Conservation (phyloP, 2,888 invertebrate genomes). For the Chrysotoxum bicinctum region DNA sequence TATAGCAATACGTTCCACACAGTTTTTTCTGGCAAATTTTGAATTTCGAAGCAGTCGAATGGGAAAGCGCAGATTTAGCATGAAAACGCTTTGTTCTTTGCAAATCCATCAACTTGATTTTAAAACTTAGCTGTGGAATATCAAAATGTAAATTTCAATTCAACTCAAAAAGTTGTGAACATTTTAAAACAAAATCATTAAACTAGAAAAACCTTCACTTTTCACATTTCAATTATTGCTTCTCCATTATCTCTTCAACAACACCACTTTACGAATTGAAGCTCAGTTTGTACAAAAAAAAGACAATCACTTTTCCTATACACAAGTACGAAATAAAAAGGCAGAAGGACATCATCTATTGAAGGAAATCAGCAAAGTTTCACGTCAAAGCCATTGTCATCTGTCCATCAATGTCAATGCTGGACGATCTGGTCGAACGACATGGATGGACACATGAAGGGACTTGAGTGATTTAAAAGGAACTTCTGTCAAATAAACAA, state of each 20-base stretch:
- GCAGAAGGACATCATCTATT: conserved; percentile 30
- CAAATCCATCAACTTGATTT: no score
- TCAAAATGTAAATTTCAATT: no score
- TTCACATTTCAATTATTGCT: conserved; percentile 5
- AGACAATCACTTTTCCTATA: conserved; percentile 8
- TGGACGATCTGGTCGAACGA: conserved; percentile 60
- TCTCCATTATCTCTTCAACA: not conserved
- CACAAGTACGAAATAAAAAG: not conserved
- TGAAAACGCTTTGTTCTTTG: no score
- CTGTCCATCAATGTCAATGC: conserved; percentile 68
- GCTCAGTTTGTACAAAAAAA: not conserved
- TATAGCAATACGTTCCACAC: no score
- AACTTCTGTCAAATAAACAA: conserved; percentile 71
- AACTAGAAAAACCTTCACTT: not conserved
- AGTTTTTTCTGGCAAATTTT: no score
- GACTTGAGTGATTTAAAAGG: conserved; percentile 74
- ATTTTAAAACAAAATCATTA: not conserved
- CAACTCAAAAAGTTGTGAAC: no score
- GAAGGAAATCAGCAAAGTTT: conserved; percentile 52
- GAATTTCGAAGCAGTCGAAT: no score
- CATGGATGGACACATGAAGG: conserved; percentile 69
- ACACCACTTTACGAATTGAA: not conserved
- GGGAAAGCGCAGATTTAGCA: no score
- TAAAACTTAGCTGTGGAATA: no score
- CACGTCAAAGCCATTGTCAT: conserved; percentile 67